Base-by-base conservation (phyloP, 2,797 vertebrate species). In the Sibirionetta formosa region DNA sequence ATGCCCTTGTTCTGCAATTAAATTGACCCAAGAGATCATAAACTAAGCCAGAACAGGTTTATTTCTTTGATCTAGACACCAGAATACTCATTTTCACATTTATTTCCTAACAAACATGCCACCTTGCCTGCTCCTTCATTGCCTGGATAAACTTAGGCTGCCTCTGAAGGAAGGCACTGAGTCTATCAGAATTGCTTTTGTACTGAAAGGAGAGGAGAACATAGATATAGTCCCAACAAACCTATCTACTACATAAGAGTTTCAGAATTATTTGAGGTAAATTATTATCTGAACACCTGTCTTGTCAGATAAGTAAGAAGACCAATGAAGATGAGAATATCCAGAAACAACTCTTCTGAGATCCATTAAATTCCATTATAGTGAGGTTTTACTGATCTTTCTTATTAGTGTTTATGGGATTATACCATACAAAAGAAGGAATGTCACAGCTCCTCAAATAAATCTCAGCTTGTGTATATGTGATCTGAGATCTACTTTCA, bases 31-130 rank as follows among this genome's bases (percentile, higher is more conserved):
- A 29, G 36, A 40, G 27, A 38, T 29, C 18, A 29, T 63, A 40
- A 63, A 63, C 38, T 42, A 29, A 38, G 35, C 24, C 58, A 61
- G 58, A 51, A 51, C 29, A 64, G 38, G 36, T 31, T 64, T 42
- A 42, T 42, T 64, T 91, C 15, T 83, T 95, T 90, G 53, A 83
- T 90, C 35, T 64, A 81, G 44, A 96, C 57, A 50, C 65, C 61
- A 53, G 72, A 68, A 88, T 78, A 35, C 36, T 88, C 36, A 29
- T 57, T 54, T 71, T 73, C 60, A 14, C 12, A 51, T 91, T 68
- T 86, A 44, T 71, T 72, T 90, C 36, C 63, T 94, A 90, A 76
- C 65, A 84, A 84, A 82, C 13, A 31, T 8, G 57, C 11, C 19
- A 63, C 72, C 56, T 42, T 90, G 19, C 46, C 77, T 86, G 7